Evolutionary conservation across 1,140 invertebrate genomes (phyloP), one percentile per base, ranked within the genome.

Genomic region (Brachionus plicatilis): DNA sequence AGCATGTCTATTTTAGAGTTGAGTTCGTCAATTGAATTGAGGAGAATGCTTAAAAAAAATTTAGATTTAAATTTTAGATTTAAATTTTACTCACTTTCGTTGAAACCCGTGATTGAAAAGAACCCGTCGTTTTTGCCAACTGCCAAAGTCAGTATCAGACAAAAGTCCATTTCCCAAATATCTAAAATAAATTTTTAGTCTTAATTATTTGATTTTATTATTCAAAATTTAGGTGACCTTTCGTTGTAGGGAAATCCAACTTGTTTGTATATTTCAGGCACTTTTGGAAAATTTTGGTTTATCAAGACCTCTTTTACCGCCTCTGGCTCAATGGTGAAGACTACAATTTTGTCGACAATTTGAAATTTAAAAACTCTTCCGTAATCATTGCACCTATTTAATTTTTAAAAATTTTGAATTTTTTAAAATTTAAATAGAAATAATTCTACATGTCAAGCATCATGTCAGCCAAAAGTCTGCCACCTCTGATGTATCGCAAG

Each of bases 321-420:
- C 8, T 82, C 29, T 41, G 20, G 79, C 33, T 82, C 41, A 27
- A 68, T 82, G 41, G 79, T 82, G 27, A 82, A 82, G 20, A 82
- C 79, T 7, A 82, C 53, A 65, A 82, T 65, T 82, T 82, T 82
- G 24, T 82, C 79, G 24, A 82, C 33, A 29, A 82, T 68, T 65
- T 82, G 79, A 37, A 82, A 82, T 65, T 65, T 82, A 47, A 82
- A 82, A 3, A 82, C 79, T n/a, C 53, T 20, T n/a, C 79, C 79
- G 41, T 82, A 65, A 14, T 60, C 33, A 14, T 82, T 9, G 33
- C 50, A 65, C 24, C 79, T 82, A 17, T 60, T 24, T 11, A 29
- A 60, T 56, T 17, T 14, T 8, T n/a, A 1, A 1, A 37, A 56
- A 53, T 6, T 56, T 79, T 33, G 56, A 29, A 17, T 53, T 80